Base-by-base conservation (phyloP, 2,797 vertebrate species). In the Leptoclinus maculatus region DNA sequence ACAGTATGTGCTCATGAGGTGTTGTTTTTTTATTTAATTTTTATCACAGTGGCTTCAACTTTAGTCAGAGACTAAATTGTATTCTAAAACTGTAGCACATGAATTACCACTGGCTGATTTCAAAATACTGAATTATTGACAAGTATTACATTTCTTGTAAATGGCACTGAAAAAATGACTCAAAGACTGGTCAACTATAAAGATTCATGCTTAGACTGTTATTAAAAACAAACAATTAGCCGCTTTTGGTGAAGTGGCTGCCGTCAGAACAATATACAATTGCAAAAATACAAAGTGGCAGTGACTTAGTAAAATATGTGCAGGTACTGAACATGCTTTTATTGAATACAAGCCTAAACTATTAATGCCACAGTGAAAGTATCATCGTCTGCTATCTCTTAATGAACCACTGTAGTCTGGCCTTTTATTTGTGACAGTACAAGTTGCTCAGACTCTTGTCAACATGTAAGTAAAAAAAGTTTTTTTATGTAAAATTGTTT, bases 401-500 rank as follows among this genome's bases (percentile, higher is more conserved):
- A 82, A 82, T 78, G 59, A 92, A 92, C 90, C 82, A 92, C 93
- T 92, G 71, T 78, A 88, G 89, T 87, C 85, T 90, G 92, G 90
- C 89, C 87, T 85, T 83, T 85, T 86, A 82, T 91, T 89, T 83
- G 89, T 92, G 89, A 92, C 82, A 76, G 83, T 80, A 73, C 88
- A 90, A 80, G 87, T 91, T 84, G 87, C 90, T 89, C 86, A 83
- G 82, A 88, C 77, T 88, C 83, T 83, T 86, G 81, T 93, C 90
- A 79, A 92, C 85, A 88, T 90, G 88, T 93, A 91, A 91, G 87
- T 88, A 76, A 57, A 67, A 71, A 29, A 11, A 66, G 62, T 88
- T 92, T 94, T 90, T 57, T 57, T 57, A 90, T 93, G 92, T 94
- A 91, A 91, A 94, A 80, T 84, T 91, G 87, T 94, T 95, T 95